Base-by-base conservation (phyloP, 1,140 invertebrate species). In the Tribolium madens region DNA sequence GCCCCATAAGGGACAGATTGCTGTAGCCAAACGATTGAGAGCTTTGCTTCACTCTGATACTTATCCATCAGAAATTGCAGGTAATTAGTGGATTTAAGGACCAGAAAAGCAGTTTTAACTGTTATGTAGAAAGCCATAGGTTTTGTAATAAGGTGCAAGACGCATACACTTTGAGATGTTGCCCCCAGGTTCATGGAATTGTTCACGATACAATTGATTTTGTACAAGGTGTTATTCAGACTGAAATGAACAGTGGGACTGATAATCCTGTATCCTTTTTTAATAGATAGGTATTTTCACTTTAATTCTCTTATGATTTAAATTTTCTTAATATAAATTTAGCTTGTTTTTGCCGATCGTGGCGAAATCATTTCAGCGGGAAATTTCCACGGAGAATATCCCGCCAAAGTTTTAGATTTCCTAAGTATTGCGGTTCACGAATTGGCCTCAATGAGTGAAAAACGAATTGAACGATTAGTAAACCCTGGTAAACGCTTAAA, bases 351-450 rank as follows among this genome's bases (percentile, higher is more conserved):
- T 86, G 87, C 91, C n/a, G 91, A 93, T 15, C 83, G 89, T 50
- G 88, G 88, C 33, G 91, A 93, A 84, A 92, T 93, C 21, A 91
- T 94, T 74, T 93, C 92, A 13, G 92, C 91, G 10, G 92, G 92
- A 46, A 94, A 94, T 82, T 91, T 91, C 81, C 90, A 91, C 80
- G 92, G 93, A 2, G 93, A 94, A 86, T 94, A 94, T 84, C 93
- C 93, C 12, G 92, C 93, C 15, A 94, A 94, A 85, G 91, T 89
- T 10, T 84, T 92, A 21, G 93, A 94, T 83, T 94, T 92, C 83
- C 85, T 94, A 73, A 92, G 92, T 1, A 93, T 94, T 78, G 93
- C 85, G n/a, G 88, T 93, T 1, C 92, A 93, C 80, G 93, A 94
- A 84, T 82, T 94, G 76, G 91, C 91, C 42, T 91, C 89, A 78